Evolutionary conservation across 2,888 invertebrate genomes (phyloP).

Genomic region (Dryobotodes eremita): DNA sequence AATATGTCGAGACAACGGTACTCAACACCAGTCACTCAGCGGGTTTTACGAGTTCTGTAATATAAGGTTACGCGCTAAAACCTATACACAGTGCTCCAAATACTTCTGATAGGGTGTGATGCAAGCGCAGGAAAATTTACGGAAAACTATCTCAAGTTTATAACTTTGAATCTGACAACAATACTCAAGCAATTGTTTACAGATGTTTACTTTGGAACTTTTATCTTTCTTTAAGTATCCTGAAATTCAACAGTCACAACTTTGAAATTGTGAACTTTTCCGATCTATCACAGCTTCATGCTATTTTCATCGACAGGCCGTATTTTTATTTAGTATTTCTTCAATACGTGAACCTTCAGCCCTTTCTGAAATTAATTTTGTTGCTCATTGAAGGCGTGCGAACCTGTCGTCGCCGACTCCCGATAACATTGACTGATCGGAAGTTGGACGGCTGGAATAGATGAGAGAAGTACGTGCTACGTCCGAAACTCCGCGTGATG

Average conservation of each 20-base stretch:
- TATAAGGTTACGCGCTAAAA: conserved; percentile 74
- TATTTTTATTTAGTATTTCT: conserved; percentile 51
- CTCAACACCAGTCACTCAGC: conserved; percentile 69
- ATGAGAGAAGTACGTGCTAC: conserved; percentile 87
- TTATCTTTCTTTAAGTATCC: conserved; percentile 27
- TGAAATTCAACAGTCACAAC: conserved; percentile 16
- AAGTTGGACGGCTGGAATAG: conserved; percentile 83
- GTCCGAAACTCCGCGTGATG: conserved; percentile 83
- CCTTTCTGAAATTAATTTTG: conserved; percentile 81
- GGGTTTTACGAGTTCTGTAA: conserved; percentile 77
- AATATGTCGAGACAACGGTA: conserved; percentile 71
- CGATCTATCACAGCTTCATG: conserved; percentile 9
- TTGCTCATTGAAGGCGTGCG: conserved; percentile 80
- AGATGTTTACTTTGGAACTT: conserved; percentile 72
- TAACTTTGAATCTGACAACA: conserved; percentile 67
- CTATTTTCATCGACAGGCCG: conserved; percentile 15
- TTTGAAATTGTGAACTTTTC: conserved; percentile 17
- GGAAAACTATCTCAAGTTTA: conserved; percentile 77
- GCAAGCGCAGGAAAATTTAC: conserved; percentile 71
- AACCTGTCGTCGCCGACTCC: conserved; percentile 73
- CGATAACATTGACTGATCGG: conserved; percentile 88
- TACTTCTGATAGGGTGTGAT: conserved; percentile 66
- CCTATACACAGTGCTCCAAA: conserved; percentile 69
- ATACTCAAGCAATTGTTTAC: conserved; percentile 73
- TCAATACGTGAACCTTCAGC: conserved; percentile 58